Evolutionary conservation across 2,113 vertebrate species (phyloP), one percentile per base, ranked within the genome.

Genomic region (Cricetomys ansorgei): DNA sequence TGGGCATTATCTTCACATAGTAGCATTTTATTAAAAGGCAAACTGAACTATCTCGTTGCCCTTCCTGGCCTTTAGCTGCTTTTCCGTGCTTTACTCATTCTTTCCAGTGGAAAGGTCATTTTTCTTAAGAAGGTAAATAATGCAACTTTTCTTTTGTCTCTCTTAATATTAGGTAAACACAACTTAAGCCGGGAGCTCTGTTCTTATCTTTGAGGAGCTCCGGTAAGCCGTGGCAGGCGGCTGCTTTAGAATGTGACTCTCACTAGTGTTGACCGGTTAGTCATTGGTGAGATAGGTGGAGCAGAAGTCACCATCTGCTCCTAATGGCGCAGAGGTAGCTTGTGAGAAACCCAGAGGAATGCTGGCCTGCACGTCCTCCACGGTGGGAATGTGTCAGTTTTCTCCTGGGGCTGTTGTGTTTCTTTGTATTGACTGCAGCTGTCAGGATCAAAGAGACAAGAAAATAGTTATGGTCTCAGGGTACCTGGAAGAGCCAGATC

Each of bases 401-500:
- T 93, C 73, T 79, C 93, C 95, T 88, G 93, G 57, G 92, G 93
- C 90, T 80, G 84, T 76, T 83, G 85, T 34, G 17, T 67, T 57
- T 84, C 88, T 94, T 89, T 76, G n/a, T 77, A n/a, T 93, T 93
- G 94, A 87, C 43, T 25, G 43, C 92, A 93, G 94, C 87, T 98
- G 97, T 96, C 95, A 87, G 87, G 94, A 98, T 96, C 96, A 97
- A 96, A 98, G 96, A 94, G 81, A 43, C 29, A 77, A 79, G 64
- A 84, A 95, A 83, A 97, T 34, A 96, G 73, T 64, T 92, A 87
- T 90, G 83, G 83, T 96, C 96, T 84, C 25, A 27, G 34, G 13
- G 57, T 76, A 84, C 89, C 84, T 92, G 92, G 57, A n/a, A 91
- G 43, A 91, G 25, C 40, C 31, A 62, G 80, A 27, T n/a, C 69